Evolutionary conservation across 2,797 vertebrate species (phyloP).

Genomic region (Varecia variegata): DNA sequence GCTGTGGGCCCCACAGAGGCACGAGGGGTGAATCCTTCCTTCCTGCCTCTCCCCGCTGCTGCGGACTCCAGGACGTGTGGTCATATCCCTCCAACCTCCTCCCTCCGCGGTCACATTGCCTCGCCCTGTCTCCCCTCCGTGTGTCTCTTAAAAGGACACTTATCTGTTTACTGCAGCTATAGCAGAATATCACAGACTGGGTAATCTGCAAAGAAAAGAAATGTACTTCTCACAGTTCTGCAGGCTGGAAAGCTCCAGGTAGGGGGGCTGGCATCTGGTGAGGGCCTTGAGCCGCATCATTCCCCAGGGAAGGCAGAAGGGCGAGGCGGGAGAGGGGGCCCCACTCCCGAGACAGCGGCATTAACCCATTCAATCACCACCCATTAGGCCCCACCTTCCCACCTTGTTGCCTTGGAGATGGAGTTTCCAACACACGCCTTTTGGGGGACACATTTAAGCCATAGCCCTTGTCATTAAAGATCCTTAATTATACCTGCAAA

Average conservation of each 20-base stretch:
- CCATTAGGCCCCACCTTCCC: background rate
- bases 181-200: background rate
- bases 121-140: background rate
- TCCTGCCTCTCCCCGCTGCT: background rate
- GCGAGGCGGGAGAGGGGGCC: background rate
- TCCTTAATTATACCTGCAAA: background rate
- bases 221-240: background rate
- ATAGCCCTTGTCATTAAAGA: background rate
- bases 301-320: background rate
- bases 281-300: background rate
- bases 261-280: background rate
- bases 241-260: background rate
- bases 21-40: fast-evolving
- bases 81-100: background rate
- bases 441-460: background rate
- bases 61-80: too few species aligned
- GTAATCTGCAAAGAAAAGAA: background rate
- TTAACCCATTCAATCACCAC: background rate
- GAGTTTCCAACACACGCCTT: background rate
- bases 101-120: background rate
- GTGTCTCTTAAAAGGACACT: background rate
- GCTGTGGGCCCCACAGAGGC: fast-evolving
- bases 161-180: background rate
- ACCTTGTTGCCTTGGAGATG: background rate
- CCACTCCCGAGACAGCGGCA: too few species aligned